Base-by-base conservation (phyloP, 64 coral and sea anemone species). In the Anthopleura sola region DNA sequence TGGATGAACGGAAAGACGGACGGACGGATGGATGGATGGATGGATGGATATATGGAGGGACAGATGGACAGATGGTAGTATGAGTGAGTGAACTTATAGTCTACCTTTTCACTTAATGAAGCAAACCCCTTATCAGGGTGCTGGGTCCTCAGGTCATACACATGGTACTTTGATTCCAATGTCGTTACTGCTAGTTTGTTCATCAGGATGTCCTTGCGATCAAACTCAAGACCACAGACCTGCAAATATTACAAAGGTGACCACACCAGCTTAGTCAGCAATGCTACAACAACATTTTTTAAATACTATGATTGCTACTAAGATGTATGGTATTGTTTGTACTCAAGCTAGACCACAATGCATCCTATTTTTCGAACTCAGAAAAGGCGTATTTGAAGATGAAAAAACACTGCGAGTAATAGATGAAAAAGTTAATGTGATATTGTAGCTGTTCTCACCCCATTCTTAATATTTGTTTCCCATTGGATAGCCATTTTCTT, bases 161-260 rank as follows among this genome's bases (percentile, higher is more conserved):
- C 81, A 71, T 95, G 93, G 56, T 95, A 95, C 86, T 99, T 99
- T 33, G 97, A 99, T 87, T 99, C 97, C 20, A 99, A 84, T 85
- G 97, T 95, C 7, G 93, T 94, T 26, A 90, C 97, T 26, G 95
- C 97, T 60, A 99, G 75, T 75, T 99, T 99, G 85, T 99, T 99
- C 97, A 99, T 99, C 24, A 87, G 37, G 24, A 99, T 95, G 17
- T 99, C 97, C 54, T 91, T 92, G 40, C 97, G 84, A 75, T 99
- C 97, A 95, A 99, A 99, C 48, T 99, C 92, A 49, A 99, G 17
- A 74, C 93, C 97, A 90, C 97, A 99, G 44, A 99, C 97, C 97
- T 99, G 44, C 24, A 76, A 36, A 31, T 6, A 76, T 76, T 16
- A 19, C 2, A 37, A 76, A 37, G 2, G 14, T 32, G 50, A 53